Evolutionary conservation across 2,888 invertebrate genomes (phyloP).

Genomic region (Hydrotaea cyrtoneurina): DNA sequence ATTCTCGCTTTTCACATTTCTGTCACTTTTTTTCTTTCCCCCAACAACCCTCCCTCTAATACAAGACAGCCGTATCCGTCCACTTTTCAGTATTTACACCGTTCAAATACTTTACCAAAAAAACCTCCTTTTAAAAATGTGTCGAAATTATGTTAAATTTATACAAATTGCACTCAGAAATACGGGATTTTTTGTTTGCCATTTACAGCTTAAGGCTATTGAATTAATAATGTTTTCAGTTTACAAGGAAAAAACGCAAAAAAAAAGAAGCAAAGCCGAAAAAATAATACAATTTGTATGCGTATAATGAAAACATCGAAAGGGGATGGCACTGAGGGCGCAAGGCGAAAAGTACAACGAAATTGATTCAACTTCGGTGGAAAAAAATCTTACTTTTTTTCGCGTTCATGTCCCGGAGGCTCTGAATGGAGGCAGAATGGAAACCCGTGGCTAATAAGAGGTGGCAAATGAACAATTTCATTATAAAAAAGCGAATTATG

Average conservation of each 20-base stretch:
- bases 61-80: too few species aligned
- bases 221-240: slow-evolving; percentile 33
- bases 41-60: too few species aligned
- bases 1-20: too few species aligned
- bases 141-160: slow-evolving; percentile 53
- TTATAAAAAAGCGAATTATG: slow-evolving; percentile 30
- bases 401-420: not conserved
- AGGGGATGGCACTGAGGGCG: not conserved
- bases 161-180: slow-evolving; percentile 55
- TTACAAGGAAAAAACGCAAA: too few species aligned
- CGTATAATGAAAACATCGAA: not conserved
- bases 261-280: not conserved
- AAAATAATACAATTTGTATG: not conserved
- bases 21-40: too few species aligned
- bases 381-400: not conserved
- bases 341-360: not conserved
- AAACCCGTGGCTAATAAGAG: not conserved
- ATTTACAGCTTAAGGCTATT: slow-evolving; percentile 51
- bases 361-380: slow-evolving; percentile 35
- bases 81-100: too few species aligned
- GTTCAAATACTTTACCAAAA: too few species aligned
- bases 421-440: not conserved
- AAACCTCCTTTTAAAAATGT: slow-evolving; percentile 17
- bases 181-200: not conserved
- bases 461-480: slow-evolving; percentile 38